phyloP scores from a whole-genome alignment of 30 jellyfish, hydroid and myxozoan species.

The Aurelia sp. region DNA sequence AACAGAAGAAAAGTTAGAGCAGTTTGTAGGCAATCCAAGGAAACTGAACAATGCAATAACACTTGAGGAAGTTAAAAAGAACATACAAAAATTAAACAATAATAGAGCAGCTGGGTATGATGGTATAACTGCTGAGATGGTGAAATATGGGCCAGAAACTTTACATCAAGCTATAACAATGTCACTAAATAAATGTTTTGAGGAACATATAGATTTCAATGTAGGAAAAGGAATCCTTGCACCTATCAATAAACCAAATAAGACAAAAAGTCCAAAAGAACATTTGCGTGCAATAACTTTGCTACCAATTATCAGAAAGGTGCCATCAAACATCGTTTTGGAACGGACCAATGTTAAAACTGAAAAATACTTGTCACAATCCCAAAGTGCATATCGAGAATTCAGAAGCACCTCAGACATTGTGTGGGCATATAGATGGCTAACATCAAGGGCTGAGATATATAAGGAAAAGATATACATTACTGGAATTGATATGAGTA shows the following conservation, averaged over 20 bases:
- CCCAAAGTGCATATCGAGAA: constrained; percentile 36
- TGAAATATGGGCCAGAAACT: no score
- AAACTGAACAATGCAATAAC: no score
- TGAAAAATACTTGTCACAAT: constrained; percentile 37
- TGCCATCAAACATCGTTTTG: constrained; percentile 36
- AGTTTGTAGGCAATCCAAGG: no score
- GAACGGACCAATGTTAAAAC: constrained; percentile 27
- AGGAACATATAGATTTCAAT: no score
- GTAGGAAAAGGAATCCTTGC: constrained; percentile 10
- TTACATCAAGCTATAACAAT: no score
- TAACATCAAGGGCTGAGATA: constrained; percentile 32
- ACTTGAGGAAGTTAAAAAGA: no score
- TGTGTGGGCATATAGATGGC: constrained; percentile 60
- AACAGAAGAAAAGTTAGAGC: no score
- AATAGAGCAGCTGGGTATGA: constrained; percentile 6
- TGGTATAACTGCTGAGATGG: no score
- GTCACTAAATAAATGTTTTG: not conserved
- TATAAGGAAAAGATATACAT: no score
- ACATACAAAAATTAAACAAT: no score
- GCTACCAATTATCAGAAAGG: no score
- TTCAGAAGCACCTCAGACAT: constrained; percentile 39
- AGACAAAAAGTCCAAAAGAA: constrained; percentile 53
- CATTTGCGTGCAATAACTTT: constrained; percentile 30
- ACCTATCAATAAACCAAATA: constrained; percentile 29
- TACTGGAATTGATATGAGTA: constrained; percentile 49